These are phyloP conservation scores for Dromiciops gliroides DNA, from an alignment of 2,113 vertebrate species.

Conservation along the genomic window DNA sequence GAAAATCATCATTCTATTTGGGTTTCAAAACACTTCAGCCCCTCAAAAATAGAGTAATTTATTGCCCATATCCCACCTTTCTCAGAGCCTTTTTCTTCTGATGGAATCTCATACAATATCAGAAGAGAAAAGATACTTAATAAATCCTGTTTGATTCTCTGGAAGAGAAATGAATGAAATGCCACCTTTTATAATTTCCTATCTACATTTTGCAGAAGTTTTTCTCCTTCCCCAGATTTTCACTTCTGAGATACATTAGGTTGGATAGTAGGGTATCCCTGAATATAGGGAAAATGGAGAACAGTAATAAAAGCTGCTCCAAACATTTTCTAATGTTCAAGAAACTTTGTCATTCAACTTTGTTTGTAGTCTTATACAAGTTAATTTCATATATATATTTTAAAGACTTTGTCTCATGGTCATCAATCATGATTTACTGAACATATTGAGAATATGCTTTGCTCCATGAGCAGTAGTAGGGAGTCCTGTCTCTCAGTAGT, in stretches of 20 bases:
- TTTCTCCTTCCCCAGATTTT: not conserved
- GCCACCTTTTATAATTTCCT: not conserved
- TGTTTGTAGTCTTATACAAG: constrained; percentile 26
- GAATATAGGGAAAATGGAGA: constrained; percentile 32
- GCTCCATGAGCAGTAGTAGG: not conserved
- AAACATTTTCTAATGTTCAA: constrained; percentile 43
- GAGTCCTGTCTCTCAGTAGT: not conserved
- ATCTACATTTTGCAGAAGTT: not conserved
- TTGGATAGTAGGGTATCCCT: not conserved
- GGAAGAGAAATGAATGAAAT: not conserved
- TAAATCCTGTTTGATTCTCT: not conserved
- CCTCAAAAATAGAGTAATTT: not conserved
- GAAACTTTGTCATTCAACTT: constrained; percentile 33
- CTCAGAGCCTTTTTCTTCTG: not conserved
- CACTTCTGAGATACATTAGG: constrained; percentile 11
- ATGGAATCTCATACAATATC: not conserved
- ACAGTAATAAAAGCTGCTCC: constrained; percentile 23
- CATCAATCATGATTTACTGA: constrained; percentile 23
- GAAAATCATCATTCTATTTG: not conserved
- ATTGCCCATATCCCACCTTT: not conserved
- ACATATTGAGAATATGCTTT: not conserved
- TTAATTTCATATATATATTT: constrained; percentile 43
- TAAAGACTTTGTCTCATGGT: constrained; percentile 32
- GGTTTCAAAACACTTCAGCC: not conserved
- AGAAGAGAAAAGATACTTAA: not conserved